phyloP scores from a whole-genome alignment of 2,888 invertebrate genomes.

The Aethes cnicana region DNA sequence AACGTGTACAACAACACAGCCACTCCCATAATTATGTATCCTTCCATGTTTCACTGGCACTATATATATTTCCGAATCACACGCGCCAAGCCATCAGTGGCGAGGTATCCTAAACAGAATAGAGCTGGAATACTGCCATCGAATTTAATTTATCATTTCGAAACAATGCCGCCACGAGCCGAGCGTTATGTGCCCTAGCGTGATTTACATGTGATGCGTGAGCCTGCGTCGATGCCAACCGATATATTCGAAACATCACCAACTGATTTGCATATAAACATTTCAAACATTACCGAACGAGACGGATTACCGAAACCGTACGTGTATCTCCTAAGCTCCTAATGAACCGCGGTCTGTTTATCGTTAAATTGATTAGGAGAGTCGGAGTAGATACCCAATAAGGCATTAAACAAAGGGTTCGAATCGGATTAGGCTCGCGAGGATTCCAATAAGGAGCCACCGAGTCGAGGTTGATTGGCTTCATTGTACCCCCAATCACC shows the following conservation, averaged over 20 bases:
- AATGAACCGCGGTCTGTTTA: constrained; percentile 7
- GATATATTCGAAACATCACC: constrained; percentile 55
- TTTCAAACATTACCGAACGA: too few relatives aligned
- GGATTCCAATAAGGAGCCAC: constrained; percentile 36
- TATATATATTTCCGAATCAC: constrained; percentile 40
- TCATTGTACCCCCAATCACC: constrained; percentile 65
- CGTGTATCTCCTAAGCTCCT: not conserved
- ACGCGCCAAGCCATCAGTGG: constrained; percentile 13
- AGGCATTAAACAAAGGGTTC: constrained; percentile 13
- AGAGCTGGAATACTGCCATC: too few relatives aligned
- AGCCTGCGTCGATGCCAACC: constrained; percentile 42
- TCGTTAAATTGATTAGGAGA: constrained; percentile 16
- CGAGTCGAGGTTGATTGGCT: constrained; percentile 59
- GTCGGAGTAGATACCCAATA: constrained; percentile 12
- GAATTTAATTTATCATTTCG: constrained; percentile 56
- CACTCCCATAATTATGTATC: constrained; percentile 68
- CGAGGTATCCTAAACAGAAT: constrained; percentile 5
- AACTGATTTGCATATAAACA: constrained; percentile 55
- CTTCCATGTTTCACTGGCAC: constrained; percentile 62
- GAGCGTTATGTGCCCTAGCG: constrained; percentile 30
- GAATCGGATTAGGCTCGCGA: constrained; percentile 8
- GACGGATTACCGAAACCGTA: not conserved
- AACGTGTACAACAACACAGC: constrained; percentile 68
- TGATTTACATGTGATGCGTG: constrained; percentile 58
- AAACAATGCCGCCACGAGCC: constrained; percentile 33